Base-by-base conservation (phyloP, 2,113 vertebrate genomes). In the Saguinus imperator region DNA sequence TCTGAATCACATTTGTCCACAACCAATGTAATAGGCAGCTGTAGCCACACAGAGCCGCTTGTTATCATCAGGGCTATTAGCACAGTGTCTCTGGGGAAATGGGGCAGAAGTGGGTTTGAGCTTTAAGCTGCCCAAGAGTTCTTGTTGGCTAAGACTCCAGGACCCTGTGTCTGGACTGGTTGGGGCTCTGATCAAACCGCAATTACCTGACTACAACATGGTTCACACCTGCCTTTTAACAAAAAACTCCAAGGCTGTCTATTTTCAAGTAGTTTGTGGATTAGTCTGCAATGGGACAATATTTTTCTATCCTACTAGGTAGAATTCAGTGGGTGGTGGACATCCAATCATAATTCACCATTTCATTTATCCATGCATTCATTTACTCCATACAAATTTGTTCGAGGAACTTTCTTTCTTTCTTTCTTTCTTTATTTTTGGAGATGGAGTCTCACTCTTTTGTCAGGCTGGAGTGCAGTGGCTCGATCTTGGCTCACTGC, bases 1-100 rank as follows among this genome's bases (percentile, higher is more conserved):
- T 95, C 92, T 87, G 87, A 96, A 90, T 94, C 70, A 64, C 40
- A 52, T 76, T 87, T 94, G 84, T 64, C 68, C 58, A 57, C 57
- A 87, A 45, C 76, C 35, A 85, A 61, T 79, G 57, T 77, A 89
- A 61, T 40, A 97, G 89, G 86, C 55, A 14, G 55, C 79, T 92
- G 75, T 89, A 90, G 76, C 48, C 66, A 92, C 81, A 90, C 64
- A 92, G 75, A 95, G 52, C 40, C 35, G 50, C 68, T 76, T 82
- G 52, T 87, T 92, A 64, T 83, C 58, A 79, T 57, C 43, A 48
- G 48, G 35, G 32, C 32, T 84, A 79, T 93, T 92, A 96, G 84
- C 76, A 84, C 90, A 23, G 17, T 14, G 43, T 89, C 94, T 93
- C 76, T 45, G 79, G 73, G 48, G 43, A 52, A 0, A 3, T 12